A percentile compares a stretch with the other conserved stretches of the same genome.
phyloP scores from a whole-genome alignment of 2,888 invertebrate genomes.

The Sinohyriopsis cumingii region DNA sequence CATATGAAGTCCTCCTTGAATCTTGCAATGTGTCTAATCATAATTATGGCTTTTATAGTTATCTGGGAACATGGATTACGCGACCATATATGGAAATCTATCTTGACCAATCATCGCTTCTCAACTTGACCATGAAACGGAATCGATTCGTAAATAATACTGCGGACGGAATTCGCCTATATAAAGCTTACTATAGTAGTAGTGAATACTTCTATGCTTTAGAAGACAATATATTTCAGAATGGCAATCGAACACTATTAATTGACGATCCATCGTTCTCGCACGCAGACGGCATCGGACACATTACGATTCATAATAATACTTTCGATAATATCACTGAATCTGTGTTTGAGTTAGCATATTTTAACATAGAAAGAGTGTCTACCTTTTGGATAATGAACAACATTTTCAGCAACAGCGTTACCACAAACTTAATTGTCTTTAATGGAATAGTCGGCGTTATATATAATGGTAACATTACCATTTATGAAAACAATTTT shows the following conservation, averaged over 20 bases:
- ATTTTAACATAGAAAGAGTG: neutral
- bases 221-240: constrained; percentile 19
- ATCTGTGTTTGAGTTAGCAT: neutral
- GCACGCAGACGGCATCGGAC: too few species aligned
- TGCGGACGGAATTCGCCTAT: constrained; percentile 7
- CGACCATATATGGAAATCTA: too few species aligned
- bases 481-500: constrained; percentile 1
- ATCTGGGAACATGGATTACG: too few species aligned
- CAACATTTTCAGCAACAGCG: neutral
- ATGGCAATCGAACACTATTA: constrained; percentile 4
- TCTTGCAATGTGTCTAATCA: too few species aligned
- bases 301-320: neutral
- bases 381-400: neutral
- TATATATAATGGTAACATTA: neutral
- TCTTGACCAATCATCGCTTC: too few species aligned
- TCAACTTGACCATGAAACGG: constrained; percentile 9
- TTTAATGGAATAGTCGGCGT: neutral
- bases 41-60: too few species aligned
- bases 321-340: constrained; percentile 2
- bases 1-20: too few species aligned
- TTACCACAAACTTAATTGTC: neutral
- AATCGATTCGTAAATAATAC: constrained; percentile 15
- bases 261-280: neutral
- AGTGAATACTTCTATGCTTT: neutral
- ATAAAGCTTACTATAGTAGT: neutral